Conservation (phyloP, 2,113 vertebrate species). For the Noctilio leporinus region DNA sequence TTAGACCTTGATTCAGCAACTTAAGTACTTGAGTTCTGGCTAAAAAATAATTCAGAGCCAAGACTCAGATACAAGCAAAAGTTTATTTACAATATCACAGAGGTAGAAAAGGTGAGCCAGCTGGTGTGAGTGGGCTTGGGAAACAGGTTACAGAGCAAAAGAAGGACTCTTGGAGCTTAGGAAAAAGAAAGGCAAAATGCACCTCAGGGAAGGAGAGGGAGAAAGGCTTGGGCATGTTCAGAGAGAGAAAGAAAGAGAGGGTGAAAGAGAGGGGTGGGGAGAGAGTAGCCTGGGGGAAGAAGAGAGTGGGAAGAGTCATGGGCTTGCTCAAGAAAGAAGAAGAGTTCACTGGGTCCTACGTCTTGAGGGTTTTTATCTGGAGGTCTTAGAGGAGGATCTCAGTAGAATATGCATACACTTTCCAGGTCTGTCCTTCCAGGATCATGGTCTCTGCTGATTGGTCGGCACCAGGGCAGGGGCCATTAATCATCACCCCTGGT, state of each 20-base stretch:
- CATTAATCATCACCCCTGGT: neutral
- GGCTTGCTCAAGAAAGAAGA: neutral
- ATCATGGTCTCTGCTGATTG: neutral
- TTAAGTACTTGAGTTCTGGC: neutral
- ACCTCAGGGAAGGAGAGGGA: neutral
- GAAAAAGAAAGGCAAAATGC: neutral
- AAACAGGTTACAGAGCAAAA: neutral
- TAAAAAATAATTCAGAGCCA: neutral
- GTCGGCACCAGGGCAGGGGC: neutral
- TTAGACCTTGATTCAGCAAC: neutral
- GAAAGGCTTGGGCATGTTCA: neutral
- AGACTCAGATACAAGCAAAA: neutral
- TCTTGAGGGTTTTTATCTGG: neutral
- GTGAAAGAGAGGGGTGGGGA: no score
- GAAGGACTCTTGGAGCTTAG: neutral
- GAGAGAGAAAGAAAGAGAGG: neutral
- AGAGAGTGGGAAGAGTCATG: neutral
- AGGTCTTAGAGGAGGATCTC: neutral
- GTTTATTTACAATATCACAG: neutral
- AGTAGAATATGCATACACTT: neutral
- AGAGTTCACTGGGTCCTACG: neutral
- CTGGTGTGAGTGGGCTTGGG: neutral
- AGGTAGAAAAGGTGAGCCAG: neutral
- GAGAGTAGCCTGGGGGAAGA: neutral
- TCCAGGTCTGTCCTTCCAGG: neutral